Conservation (phyloP, 2,888 invertebrate species). For the Mactromeris polynyma region DNA sequence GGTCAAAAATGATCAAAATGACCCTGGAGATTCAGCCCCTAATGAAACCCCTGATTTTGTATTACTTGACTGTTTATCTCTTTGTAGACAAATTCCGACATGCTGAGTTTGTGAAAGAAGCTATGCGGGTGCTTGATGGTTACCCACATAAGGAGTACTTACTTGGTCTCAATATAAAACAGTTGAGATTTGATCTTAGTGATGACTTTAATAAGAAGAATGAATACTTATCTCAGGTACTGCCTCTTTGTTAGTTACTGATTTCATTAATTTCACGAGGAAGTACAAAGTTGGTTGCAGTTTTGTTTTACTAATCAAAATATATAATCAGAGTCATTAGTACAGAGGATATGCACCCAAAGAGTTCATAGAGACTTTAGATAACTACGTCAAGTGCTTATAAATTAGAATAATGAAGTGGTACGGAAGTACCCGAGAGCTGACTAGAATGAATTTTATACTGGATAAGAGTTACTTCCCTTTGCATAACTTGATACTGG, state of each 20-base stretch:
- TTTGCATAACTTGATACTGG: too few species aligned
- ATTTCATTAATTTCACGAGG: not conserved
- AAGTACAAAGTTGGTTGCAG: not conserved
- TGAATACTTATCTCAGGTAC: constrained; percentile 27
- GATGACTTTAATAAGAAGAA: constrained; percentile 21
- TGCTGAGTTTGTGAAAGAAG: constrained; percentile 30
- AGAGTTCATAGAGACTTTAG: too few species aligned
- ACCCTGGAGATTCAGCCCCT: too few species aligned
- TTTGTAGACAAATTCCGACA: constrained; percentile 27
- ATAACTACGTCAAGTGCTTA: too few species aligned
- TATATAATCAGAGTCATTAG: not conserved
- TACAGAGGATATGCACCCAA: not conserved
- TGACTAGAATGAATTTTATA: too few species aligned
- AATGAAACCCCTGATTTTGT: too few species aligned
- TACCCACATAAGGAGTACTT: constrained; percentile 26
- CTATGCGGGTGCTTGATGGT: constrained; percentile 26
- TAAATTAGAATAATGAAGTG: too few species aligned
- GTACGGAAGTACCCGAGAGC: too few species aligned
- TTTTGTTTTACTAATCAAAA: too few species aligned
- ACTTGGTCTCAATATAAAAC: constrained; percentile 24
- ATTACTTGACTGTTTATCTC: not conserved
- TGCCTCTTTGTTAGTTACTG: not conserved
- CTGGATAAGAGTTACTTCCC: too few species aligned
- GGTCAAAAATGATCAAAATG: too few species aligned
- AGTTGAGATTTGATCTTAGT: constrained; percentile 15